A percentile compares a stretch with the other conserved stretches of the same genome.
Evolutionary conservation across 1,140 invertebrate species (phyloP).

Genomic region (Hetaerina americana): DNA sequence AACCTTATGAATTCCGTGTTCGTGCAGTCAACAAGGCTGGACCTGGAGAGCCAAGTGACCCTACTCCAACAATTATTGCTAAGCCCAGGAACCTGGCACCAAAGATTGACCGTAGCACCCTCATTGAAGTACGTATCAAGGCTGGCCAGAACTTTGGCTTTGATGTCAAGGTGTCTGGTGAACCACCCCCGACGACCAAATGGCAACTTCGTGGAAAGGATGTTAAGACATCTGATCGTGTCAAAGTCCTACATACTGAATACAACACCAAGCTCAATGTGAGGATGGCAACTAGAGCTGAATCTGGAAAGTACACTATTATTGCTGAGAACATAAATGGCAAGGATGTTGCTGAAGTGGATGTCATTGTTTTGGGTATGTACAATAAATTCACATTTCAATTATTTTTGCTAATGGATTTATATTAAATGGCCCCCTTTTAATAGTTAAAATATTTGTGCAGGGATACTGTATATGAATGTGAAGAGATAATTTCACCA

Average conservation of each 20-base stretch:
- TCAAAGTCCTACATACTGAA: conserved; percentile 67
- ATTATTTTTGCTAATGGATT: too few relatives aligned
- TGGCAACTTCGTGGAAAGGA: conserved; percentile 69
- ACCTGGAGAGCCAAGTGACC: conserved; percentile 78
- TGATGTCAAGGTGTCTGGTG: conserved; percentile 67
- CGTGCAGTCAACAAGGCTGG: conserved; percentile 85
- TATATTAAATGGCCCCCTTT: too few relatives aligned
- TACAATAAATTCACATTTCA: too few relatives aligned
- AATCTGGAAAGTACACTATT: conserved; percentile 84
- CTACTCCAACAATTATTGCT: conserved; percentile 75
- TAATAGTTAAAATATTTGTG: too few relatives aligned
- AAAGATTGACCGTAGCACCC: conserved; percentile 75
- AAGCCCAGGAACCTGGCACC: conserved; percentile 78
- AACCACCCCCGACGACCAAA: conserved; percentile 78
- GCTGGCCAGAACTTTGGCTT: conserved; percentile 77
- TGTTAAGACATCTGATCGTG: conserved; percentile 51
- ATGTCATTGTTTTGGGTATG: conserved; percentile 72
- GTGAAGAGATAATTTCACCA: too few relatives aligned
- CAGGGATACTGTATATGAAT: too few relatives aligned
- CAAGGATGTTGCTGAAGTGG: conserved; percentile 79
- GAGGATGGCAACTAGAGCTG: conserved; percentile 67
- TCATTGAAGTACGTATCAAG: conserved; percentile 73
- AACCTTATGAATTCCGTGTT: conserved; percentile 83
- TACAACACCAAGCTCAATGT: conserved; percentile 84
- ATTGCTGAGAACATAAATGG: conserved; percentile 89